phyloP scores from a whole-genome alignment of 2,113 vertebrate species.

The Campylomormyrus tamandua region DNA sequence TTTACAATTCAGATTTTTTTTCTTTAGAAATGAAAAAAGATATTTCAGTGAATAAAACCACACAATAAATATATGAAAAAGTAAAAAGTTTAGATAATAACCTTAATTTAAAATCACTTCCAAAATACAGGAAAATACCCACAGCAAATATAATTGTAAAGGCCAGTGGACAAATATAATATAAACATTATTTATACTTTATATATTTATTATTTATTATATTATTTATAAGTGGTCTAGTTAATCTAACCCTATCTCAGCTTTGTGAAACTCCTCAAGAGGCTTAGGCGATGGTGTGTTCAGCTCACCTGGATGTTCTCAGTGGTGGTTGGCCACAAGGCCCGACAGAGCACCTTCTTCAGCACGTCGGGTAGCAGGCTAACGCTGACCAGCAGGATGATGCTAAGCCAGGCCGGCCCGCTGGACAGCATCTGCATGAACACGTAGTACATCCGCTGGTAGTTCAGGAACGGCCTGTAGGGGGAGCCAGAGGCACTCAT shows the following conservation, averaged over 20 bases:
- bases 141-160: conserved; percentile 44
- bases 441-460: conserved; percentile 97
- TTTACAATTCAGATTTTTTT: background rate
- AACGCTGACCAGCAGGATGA: conserved; percentile 79
- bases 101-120: conserved; percentile 29
- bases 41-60: background rate
- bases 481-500: background rate
- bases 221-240: background rate
- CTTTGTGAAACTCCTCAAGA: background rate
- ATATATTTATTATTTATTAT: background rate
- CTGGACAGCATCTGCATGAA: conserved; percentile 96
- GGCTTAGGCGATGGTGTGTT: background rate
- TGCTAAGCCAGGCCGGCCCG: conserved; percentile 89
- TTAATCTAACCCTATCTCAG: background rate
- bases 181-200: conserved; percentile 7
- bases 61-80: background rate
- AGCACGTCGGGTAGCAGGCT: conserved; percentile 89
- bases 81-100: background rate
- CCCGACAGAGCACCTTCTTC: conserved; percentile 83
- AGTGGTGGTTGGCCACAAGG: conserved; percentile 86
- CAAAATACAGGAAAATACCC: conserved; percentile 43
- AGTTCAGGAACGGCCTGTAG: conserved; percentile 92
- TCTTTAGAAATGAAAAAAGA: background rate
- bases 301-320: conserved; percentile 82
- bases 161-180: conserved; percentile 14